A percentile compares a stretch with the other conserved stretches of the same genome.
Evolutionary conservation across 2,113 vertebrate genomes (phyloP).

Genomic region (Seriola quinqueradiata): DNA sequence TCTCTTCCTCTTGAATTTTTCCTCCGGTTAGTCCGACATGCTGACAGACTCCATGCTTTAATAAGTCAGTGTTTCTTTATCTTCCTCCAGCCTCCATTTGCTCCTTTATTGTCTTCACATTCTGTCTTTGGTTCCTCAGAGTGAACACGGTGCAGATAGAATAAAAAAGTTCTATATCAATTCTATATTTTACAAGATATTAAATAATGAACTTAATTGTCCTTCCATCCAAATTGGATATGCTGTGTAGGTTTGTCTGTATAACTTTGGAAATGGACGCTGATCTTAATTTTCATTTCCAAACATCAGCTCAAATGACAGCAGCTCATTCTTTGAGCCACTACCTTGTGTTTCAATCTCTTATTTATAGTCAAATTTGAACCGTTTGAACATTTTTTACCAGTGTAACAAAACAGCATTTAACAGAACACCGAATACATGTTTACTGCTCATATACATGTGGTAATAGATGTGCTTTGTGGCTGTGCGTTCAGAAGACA

Average conservation of each 20-base stretch:
- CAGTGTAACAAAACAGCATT: too few species aligned
- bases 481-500: too few species aligned
- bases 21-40: background rate
- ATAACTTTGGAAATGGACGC: background rate
- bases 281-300: background rate
- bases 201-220: background rate
- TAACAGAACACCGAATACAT: too few species aligned
- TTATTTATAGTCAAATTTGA: too few species aligned
- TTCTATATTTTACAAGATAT: background rate
- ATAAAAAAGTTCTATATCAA: conserved; percentile 20
- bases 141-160: background rate
- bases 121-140: background rate
- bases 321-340: too few species aligned
- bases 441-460: too few species aligned
- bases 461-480: too few species aligned
- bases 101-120: conserved; percentile 4
- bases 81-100: background rate
- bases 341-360: too few species aligned
- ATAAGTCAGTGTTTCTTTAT: conserved; percentile 30
- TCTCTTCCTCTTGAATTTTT: background rate
- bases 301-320: background rate
- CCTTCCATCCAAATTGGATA: too few species aligned
- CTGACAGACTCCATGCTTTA: conserved; percentile 16
- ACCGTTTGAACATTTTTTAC: too few species aligned
- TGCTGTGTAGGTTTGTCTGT: too few species aligned